These are phyloP conservation scores for Oxytorus armatus DNA, from an alignment of 2,888 invertebrate genomes.

Conservation along the genomic window DNA sequence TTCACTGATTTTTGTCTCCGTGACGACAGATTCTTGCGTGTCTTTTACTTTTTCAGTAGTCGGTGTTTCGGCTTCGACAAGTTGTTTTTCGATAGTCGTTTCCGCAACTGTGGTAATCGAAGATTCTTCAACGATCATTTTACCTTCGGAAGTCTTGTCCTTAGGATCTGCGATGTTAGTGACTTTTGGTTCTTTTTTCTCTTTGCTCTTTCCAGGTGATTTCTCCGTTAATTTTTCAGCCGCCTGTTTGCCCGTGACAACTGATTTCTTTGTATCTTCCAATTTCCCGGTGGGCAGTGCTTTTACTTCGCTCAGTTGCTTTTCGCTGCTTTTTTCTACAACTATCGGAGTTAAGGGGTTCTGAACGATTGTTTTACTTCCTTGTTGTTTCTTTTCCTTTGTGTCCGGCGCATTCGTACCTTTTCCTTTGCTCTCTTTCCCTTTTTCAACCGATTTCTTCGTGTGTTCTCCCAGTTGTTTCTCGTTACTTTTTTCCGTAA, in stretches of 20 bases:
- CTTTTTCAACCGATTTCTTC: neutral
- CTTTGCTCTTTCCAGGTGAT: slow-evolving; percentile 31
- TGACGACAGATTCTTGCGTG: slow-evolving; percentile 2
- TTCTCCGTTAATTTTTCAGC: slow-evolving; percentile 28
- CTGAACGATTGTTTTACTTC: slow-evolving; percentile 18
- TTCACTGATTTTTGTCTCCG: slow-evolving; percentile 42
- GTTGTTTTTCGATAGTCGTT: slow-evolving; percentile 41
- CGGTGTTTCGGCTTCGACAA: neutral
- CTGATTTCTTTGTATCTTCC: slow-evolving; percentile 20
- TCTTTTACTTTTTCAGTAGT: slow-evolving; percentile 3
- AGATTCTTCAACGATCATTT: slow-evolving; percentile 28
- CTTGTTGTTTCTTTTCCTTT: slow-evolving; percentile 30
- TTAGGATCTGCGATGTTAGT: slow-evolving; percentile 15
- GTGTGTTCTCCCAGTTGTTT: slow-evolving; percentile 16
- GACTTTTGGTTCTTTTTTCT: slow-evolving; percentile 45
- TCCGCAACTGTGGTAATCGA: neutral
- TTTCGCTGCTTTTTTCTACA: neutral
- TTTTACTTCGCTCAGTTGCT: neutral
- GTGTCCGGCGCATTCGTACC: neutral
- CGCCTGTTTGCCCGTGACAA: neutral
- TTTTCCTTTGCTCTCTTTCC: slow-evolving; percentile 35
- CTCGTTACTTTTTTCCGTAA: slow-evolving; percentile 36
- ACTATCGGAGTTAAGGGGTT: neutral
- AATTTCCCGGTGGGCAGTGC: neutral
- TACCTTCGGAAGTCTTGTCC: slow-evolving; percentile 23